A percentile compares a stretch with the other conserved stretches of the same genome.
Conservation (phyloP, 2,113 vertebrate species). For the Lophius piscatorius region DNA sequence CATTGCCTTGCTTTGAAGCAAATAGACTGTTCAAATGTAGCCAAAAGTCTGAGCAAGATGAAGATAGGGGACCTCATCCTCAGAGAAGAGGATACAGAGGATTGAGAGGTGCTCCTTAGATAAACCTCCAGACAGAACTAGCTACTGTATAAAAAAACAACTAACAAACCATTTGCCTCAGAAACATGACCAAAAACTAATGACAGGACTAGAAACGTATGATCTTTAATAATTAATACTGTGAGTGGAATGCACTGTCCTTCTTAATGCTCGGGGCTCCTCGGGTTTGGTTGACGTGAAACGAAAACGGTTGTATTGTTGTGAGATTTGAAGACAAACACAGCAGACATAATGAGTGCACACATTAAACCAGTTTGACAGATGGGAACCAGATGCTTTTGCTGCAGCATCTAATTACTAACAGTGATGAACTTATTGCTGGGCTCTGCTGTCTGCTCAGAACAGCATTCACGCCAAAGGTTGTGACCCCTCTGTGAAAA, state of each 20-base stretch:
- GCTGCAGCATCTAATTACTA: slow-evolving; percentile 41
- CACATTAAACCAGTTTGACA: slow-evolving; percentile 39
- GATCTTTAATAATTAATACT: slow-evolving; percentile 40
- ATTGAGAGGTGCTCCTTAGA: slow-evolving; percentile 52
- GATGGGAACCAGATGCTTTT: slow-evolving; percentile 40
- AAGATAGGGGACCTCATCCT: slow-evolving; percentile 12
- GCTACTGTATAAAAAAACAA: slow-evolving; percentile 34
- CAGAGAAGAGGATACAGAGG: slow-evolving; percentile 24
- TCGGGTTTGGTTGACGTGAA: slow-evolving; percentile 6
- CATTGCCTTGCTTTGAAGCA: not conserved
- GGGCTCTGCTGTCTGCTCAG: slow-evolving; percentile 26
- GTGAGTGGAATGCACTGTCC: slow-evolving; percentile 12
- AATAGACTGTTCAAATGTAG: slow-evolving; percentile 6
- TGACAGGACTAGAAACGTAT: slow-evolving; percentile 29
- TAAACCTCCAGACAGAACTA: slow-evolving; percentile 44
- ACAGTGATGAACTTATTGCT: slow-evolving; percentile 20
- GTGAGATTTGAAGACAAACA: slow-evolving; percentile 9
- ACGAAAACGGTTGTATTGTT: not conserved
- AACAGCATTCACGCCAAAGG: slow-evolving; percentile 42
- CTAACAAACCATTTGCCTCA: slow-evolving; percentile 38
- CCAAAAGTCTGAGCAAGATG: slow-evolving; percentile 4
- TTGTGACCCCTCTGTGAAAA: slow-evolving; percentile 9
- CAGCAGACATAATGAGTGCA: slow-evolving; percentile 15
- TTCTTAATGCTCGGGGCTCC: slow-evolving; percentile 1
- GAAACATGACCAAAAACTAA: slow-evolving; percentile 27